Evolutionary conservation across 2,113 vertebrate genomes (phyloP), one percentile per base, ranked within the genome.

Genomic region (Forbesichthys papilliferus): DNA sequence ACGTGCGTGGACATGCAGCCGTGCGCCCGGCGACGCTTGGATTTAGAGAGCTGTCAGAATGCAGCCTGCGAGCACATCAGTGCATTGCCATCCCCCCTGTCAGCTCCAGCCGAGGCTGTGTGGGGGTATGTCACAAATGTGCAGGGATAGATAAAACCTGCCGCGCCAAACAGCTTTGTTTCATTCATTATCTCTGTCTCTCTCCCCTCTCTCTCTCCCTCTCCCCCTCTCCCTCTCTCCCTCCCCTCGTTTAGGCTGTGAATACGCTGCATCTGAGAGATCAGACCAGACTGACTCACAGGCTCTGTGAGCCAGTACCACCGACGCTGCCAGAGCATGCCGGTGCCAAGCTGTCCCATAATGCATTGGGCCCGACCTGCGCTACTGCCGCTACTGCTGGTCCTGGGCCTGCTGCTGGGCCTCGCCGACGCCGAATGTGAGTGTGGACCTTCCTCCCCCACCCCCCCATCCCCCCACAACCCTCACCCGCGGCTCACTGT

Each of bases 401-500:
- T 95, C 86, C 93, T 95, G 72, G 90, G 92, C 88, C 90, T 90
- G 88, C 79, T 95, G 85, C 85, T 96, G 55, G 92, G 95, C 86
- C 91, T 76, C 75, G 89, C 93, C 70, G 91, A 94, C 84, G 95
- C 96, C 83, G 95, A 98, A 94, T 96, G 96, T 98, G 96, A 96
- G 96, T 83, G 74, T 11, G 67, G 7, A 27, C 27, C 27, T 20
- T 20, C 20, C 1, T 20, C 20, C 79, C 51, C 14, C 16, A 59
- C 27, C 57, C 5, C 8, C 1, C 33, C 18, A 0, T 61, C 36
- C 54, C 78, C 71, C 70, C 62, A 70, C 8, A 11, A 42, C 27
- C 27, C 27, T 27, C 27, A 27, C 27, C 27, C 27, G 27, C 56
- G 73, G 57, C 62, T 69, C 65, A 51, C 11, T 68, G 74, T 60